Percentiles rank a stretch among this genome's conserved stretches.
Evolutionary conservation across 2,113 vertebrate species (phyloP).

Genomic region (Centropus bengalensis): DNA sequence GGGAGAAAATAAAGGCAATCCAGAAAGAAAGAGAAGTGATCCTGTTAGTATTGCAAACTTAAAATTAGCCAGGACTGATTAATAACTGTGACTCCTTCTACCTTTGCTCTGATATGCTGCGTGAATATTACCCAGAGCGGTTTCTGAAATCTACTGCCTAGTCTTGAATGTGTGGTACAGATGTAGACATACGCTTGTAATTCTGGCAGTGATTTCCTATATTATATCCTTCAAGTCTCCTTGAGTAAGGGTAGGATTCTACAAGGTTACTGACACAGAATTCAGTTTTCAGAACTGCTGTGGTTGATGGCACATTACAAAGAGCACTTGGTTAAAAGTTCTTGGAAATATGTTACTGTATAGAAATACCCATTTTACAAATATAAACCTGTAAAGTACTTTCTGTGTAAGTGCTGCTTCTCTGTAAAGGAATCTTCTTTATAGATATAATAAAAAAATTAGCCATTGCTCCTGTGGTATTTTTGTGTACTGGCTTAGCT

Average conservation of each 20-base stretch:
- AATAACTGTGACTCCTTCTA: not conserved
- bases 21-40: not conserved
- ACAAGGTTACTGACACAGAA: not conserved
- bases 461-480: not conserved
- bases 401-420: not conserved
- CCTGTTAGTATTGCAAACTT: not conserved
- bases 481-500: not conserved
- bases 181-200: not conserved
- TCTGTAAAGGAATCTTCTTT: not conserved
- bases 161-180: not conserved
- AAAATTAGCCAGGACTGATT: not conserved
- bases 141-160: not conserved
- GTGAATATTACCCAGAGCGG: not conserved
- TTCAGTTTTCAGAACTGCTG: not conserved
- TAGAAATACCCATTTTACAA: not conserved
- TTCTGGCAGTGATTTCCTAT: not conserved
- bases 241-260: not conserved
- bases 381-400: not conserved
- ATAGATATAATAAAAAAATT: not conserved
- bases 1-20: too few relatives aligned
- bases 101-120: not conserved
- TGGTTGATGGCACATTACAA: not conserved
- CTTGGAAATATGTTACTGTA: not conserved
- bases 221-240: not conserved
- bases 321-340: not conserved